Evolutionary conservation across 64 coral and sea anemone genomes (phyloP).

Genomic region (Orbicella faveolata): DNA sequence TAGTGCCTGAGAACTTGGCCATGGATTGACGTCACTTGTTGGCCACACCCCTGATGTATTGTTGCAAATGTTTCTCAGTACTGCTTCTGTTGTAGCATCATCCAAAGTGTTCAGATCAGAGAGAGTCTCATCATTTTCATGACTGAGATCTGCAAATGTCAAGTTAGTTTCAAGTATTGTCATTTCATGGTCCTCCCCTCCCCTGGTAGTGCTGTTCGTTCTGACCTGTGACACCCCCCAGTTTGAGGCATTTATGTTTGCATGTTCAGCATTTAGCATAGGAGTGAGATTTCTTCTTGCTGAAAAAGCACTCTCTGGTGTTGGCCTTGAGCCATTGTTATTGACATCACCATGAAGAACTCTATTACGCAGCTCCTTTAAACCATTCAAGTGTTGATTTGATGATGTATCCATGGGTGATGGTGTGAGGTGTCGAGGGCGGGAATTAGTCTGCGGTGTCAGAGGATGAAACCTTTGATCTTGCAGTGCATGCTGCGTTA

Average conservation of each 20-base stretch:
- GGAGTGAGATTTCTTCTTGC: conserved; percentile 85
- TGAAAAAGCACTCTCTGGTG: conserved; percentile 73
- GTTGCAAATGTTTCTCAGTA: conserved; percentile 94
- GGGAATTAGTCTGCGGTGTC: conserved; percentile 85
- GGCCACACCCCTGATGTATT: conserved; percentile 94
- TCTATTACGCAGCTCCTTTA: conserved; percentile 94
- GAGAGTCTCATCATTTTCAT: conserved; percentile 71
- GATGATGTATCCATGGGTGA: conserved; percentile 66
- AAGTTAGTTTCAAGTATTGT: conserved; percentile 84
- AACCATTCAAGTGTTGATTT: conserved; percentile 78
- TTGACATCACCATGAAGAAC: conserved; percentile 95
- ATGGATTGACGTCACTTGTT: conserved; percentile 57
- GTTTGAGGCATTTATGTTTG: conserved; percentile 41
- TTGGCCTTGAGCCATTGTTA: conserved; percentile 90
- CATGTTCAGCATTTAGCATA: conserved; percentile 79
- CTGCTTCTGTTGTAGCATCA: conserved; percentile 83
- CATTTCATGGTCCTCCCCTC: conserved; percentile 87
- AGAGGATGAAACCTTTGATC: conserved; percentile 92
- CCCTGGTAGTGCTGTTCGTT: conserved; percentile 18
- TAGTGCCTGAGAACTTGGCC: conserved; percentile 56
- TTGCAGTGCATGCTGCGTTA: conserved; percentile 78
- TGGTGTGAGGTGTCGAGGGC: conserved; percentile 75
- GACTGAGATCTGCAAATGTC: conserved; percentile 85
- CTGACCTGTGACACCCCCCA: conserved; percentile 24
- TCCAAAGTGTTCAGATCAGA: conserved; percentile 84